Conservation (phyloP, 2,113 vertebrate species). For the Terrapene triunguis region DNA sequence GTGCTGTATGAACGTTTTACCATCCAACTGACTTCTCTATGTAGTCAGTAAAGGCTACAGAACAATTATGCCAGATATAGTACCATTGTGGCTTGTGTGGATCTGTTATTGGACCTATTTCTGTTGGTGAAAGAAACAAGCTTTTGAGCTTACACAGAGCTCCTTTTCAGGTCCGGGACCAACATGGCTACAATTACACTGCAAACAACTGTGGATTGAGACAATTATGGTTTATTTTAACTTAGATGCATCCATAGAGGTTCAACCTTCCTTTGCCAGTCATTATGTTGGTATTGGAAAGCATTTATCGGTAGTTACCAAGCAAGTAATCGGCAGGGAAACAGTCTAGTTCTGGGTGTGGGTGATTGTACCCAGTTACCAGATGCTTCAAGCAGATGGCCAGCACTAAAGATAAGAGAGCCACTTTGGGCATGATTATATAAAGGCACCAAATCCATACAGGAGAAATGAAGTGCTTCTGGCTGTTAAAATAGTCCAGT, state of each 20-base stretch:
- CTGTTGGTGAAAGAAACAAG: not conserved
- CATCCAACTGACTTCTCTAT: not conserved
- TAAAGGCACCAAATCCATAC: constrained; percentile 11
- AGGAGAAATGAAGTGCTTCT: not conserved
- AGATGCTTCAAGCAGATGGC: constrained; percentile 75
- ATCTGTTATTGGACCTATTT: not conserved
- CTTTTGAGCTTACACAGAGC: not conserved
- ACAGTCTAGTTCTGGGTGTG: constrained; percentile 67
- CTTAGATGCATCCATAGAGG: constrained; percentile 39
- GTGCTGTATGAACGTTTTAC: not conserved
- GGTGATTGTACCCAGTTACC: constrained; percentile 68
- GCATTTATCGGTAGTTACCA: constrained; percentile 52
- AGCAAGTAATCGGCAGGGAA: constrained; percentile 66
- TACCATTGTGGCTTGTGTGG: constrained; percentile 5
- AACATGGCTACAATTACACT: not conserved
- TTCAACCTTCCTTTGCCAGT: constrained; percentile 58
- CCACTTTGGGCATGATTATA: constrained; percentile 57
- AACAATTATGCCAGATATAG: not conserved
- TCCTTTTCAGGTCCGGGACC: not conserved
- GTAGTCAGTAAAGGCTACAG: not conserved
- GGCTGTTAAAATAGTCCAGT: constrained; percentile 13
- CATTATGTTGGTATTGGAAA: constrained; percentile 47
- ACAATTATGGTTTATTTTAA: constrained; percentile 46
- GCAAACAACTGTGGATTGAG: not conserved
- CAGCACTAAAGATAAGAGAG: constrained; percentile 53